phyloP scores from a whole-genome alignment of 37 sponge, comb jelly and placozoan species.

The Beroe ovata region DNA sequence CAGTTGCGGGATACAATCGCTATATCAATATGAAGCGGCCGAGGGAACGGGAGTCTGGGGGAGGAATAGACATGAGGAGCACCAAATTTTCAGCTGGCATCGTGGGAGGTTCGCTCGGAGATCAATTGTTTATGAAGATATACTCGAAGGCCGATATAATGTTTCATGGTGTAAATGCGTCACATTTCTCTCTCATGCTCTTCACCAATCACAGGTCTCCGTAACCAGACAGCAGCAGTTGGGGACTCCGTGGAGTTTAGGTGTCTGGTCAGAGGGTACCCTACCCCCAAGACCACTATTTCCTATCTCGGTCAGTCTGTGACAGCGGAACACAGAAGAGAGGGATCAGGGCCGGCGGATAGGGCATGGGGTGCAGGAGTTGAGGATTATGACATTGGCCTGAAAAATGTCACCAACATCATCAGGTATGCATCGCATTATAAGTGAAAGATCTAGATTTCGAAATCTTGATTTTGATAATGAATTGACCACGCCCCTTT shows the following conservation, averaged over 20 bases:
- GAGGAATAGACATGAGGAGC: too few species aligned
- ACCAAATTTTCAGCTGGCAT: too few species aligned
- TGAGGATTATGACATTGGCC: neutral
- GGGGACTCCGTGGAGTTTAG: neutral
- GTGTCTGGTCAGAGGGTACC: neutral
- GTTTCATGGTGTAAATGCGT: too few species aligned
- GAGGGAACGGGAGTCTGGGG: too few species aligned
- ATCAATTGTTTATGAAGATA: too few species aligned
- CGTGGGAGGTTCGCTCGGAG: too few species aligned
- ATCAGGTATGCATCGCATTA: neutral
- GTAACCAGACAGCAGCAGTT: neutral
- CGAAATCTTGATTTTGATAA: neutral
- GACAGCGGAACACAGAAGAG: neutral
- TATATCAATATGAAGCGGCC: too few species aligned
- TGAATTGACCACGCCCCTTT: neutral
- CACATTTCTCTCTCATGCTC: too few species aligned
- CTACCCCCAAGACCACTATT: neutral
- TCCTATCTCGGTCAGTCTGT: neutral
- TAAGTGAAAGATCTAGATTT: neutral
- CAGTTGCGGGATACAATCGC: too few species aligned
- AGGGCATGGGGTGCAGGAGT: too few species aligned
- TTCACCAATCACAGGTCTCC: neutral
- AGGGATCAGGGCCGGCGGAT: neutral
- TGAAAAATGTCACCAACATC: slow-evolving; percentile 37
- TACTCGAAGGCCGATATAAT: too few species aligned